Conservation (phyloP, 2,113 vertebrate species). For the Haplochromis vanheusdeni region DNA sequence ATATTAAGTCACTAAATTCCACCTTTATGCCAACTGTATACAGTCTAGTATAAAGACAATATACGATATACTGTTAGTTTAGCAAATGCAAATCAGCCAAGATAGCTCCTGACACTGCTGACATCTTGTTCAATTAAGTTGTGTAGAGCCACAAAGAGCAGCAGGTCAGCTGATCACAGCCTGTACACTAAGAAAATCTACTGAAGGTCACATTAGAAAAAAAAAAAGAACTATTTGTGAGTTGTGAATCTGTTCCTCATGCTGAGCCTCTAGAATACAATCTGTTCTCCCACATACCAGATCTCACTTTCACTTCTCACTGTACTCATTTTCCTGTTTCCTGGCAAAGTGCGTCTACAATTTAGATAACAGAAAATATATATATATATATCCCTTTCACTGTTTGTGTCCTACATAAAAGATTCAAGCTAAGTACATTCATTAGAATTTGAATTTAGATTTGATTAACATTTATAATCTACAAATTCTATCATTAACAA, state of each 20-base stretch:
- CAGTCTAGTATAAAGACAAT: neutral
- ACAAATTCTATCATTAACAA: neutral
- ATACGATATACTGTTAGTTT: accelerated
- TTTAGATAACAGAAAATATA: neutral
- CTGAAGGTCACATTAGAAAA: neutral
- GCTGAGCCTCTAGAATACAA: neutral
- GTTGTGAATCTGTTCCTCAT: neutral
- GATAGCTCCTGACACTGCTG: accelerated
- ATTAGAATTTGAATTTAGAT: neutral
- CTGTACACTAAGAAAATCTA: neutral
- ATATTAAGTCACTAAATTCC: neutral
- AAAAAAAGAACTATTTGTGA: neutral
- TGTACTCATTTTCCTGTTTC: neutral
- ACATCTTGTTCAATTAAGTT: neutral
- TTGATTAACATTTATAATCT: neutral
- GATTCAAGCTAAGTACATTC: neutral
- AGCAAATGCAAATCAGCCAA: neutral
- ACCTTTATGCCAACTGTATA: neutral
- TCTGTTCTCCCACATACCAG: neutral
- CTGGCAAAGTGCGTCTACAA: accelerated
- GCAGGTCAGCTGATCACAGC: neutral
- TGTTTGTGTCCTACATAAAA: neutral
- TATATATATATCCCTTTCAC: neutral
- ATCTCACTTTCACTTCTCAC: neutral
- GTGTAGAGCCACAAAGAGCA: neutral